These are phyloP conservation scores for Saxicola maurus DNA, from an alignment of 2,797 vertebrate genomes.

Conservation along the genomic window DNA sequence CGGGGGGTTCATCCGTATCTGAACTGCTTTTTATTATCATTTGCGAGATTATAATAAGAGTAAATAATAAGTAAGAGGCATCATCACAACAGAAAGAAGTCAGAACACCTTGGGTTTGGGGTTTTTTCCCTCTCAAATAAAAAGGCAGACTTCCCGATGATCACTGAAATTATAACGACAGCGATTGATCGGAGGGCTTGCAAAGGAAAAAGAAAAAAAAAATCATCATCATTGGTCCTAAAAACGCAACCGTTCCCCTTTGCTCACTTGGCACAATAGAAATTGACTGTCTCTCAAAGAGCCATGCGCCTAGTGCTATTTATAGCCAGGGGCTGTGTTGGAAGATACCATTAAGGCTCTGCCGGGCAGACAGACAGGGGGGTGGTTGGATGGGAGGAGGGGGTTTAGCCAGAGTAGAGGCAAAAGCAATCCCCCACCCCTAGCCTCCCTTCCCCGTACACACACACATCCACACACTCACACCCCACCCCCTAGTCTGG, in stretches of 20 bases:
- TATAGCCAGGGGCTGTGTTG: slow-evolving; percentile 77
- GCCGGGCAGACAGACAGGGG: slow-evolving; percentile 64
- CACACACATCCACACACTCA: slow-evolving; percentile 57
- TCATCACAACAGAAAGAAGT: slow-evolving; percentile 17
- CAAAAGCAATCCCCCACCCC: slow-evolving; percentile 61
- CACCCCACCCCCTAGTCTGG: slow-evolving; percentile 79
- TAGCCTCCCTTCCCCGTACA: slow-evolving; percentile 49
- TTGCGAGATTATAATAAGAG: neutral
- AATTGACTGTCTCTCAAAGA: slow-evolving; percentile 74
- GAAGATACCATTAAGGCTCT: slow-evolving; percentile 72
- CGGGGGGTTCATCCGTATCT: slow-evolving; percentile 38
- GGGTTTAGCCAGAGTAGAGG: slow-evolving; percentile 60
- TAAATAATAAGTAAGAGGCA: slow-evolving; percentile 46
- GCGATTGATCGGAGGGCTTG: slow-evolving; percentile 42
- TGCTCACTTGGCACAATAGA: slow-evolving; percentile 71
- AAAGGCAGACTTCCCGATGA: slow-evolving; percentile 34
- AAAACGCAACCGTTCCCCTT: slow-evolving; percentile 62
- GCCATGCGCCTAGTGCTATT: slow-evolving; percentile 79
- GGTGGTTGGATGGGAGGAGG: slow-evolving; percentile 40
- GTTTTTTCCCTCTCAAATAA: slow-evolving; percentile 26
- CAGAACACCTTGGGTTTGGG: slow-evolving; percentile 19
- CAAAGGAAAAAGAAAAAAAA: slow-evolving; percentile 42
- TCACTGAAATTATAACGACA: slow-evolving; percentile 47
- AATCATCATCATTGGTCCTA: slow-evolving; percentile 54
- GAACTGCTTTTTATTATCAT: slow-evolving; percentile 59